Base-by-base conservation (phyloP, 2,797 vertebrate genomes). In the Loriculus beryllinus region DNA sequence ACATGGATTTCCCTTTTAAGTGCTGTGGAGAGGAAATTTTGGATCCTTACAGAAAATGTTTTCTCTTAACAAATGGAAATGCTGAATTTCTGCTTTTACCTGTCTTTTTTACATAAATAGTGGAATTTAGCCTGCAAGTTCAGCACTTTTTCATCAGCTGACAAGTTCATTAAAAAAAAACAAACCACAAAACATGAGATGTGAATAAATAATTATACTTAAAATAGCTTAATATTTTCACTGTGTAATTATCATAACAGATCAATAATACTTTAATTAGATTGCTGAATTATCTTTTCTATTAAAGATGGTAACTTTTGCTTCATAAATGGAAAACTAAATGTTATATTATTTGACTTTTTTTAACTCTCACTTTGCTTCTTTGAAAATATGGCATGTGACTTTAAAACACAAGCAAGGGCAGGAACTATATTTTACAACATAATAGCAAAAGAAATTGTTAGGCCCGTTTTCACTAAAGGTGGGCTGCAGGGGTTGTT, bases 261-360 rank as follows among this genome's bases (percentile, higher is more conserved):
- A 90, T 97, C 75, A 4, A 95, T 96, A 76, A 22, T 21, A 19
- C 7, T 74, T 95, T 92, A 91, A 96, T 45, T 79, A 52, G 12
- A 60, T 87, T 84, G 37, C 23, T 70, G 49, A 81, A 49, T 70
- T 94, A 51, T 64, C 45, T 60, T 47, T 82, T 82, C 49, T 64
- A 33, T 64, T 69, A 43, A 63, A 29, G 42, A 72, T 9, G 63
- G 31, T 52, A 80, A 81, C 78, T 60, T 71, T 72, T 76, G 15
- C 31, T 40, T 78, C 67, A 69, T 51, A 96, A 96, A 91, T 86
- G 37, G 71, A 96, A 93, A 85, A 49, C 20, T 80, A 52, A 93
- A 89, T 76, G 31, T 40, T 92, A 52, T 49, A 63, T 83, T 85
- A 49, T 62, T 20, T 17, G n/a, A 1, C 12, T 52, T 78, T 62